These are phyloP conservation scores for Epistrophella euchroma DNA, from an alignment of 2,888 invertebrate species.

Conservation along the genomic window DNA sequence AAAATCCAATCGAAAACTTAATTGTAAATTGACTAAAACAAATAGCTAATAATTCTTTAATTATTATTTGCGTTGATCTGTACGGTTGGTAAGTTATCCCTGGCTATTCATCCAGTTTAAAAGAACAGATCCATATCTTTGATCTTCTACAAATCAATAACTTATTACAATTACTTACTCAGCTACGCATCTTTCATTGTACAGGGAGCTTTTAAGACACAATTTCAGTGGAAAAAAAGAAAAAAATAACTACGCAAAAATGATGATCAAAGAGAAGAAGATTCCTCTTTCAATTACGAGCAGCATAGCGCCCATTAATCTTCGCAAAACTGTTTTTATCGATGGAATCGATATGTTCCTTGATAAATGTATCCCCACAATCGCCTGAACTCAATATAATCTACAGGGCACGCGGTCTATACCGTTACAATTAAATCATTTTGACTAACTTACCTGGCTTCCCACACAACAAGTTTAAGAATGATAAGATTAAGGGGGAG, in stretches of 20 bases:
- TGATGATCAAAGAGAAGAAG: background rate
- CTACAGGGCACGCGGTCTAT: slow-evolving; percentile 22
- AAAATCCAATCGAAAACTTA: too few relatives aligned
- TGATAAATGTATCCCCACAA: slow-evolving; percentile 22
- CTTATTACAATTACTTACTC: background rate
- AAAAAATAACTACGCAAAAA: background rate
- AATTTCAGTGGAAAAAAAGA: background rate
- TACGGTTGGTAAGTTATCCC: too few relatives aligned
- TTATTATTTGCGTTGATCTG: too few relatives aligned
- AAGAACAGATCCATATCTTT: too few relatives aligned
- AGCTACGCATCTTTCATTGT: background rate
- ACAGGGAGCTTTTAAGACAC: background rate
- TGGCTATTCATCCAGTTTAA: too few relatives aligned
- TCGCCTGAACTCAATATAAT: slow-evolving; percentile 1
- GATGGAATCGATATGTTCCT: slow-evolving; percentile 25
- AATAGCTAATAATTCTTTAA: too few relatives aligned
- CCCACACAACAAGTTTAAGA: slow-evolving; percentile 47
- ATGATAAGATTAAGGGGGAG: background rate
- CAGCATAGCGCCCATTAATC: slow-evolving; percentile 53
- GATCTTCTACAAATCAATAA: too few relatives aligned
- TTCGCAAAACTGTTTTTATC: slow-evolving; percentile 56
- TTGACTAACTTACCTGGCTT: slow-evolving; percentile 45
- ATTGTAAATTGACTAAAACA: too few relatives aligned
- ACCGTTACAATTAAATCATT: slow-evolving; percentile 66
- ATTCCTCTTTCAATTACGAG: slow-evolving; percentile 8